These are phyloP conservation scores for Macrostomum lignano DNA, from an alignment of 1,140 invertebrate species.

Conservation along the genomic window DNA sequence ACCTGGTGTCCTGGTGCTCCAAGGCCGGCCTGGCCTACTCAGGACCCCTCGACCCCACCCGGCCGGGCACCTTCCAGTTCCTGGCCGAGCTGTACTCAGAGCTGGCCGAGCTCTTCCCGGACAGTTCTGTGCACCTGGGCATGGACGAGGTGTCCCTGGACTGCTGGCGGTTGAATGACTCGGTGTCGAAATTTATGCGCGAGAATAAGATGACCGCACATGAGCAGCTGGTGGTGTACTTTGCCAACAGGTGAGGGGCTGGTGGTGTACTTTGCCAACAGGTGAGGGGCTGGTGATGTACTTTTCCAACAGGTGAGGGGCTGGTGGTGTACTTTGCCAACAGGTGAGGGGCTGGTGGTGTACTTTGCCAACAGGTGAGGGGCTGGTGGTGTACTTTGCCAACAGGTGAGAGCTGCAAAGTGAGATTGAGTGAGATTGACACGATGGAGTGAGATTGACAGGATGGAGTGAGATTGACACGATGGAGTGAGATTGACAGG, in stretches of 20 bases:
- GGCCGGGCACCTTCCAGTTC: conserved; percentile 15
- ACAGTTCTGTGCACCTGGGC: conserved; percentile 32
- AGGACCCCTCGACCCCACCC: conserved; percentile 31
- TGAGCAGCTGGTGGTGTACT: neutral
- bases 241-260: conserved; percentile 2
- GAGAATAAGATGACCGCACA: conserved; percentile 3
- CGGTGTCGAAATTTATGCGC: conserved; percentile 42
- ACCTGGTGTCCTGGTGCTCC: conserved; percentile 10
- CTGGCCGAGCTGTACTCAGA: conserved; percentile 17
- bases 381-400: no score
- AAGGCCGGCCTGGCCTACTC: neutral
- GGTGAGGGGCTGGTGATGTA: no score
- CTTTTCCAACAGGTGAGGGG: no score
- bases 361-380: no score
- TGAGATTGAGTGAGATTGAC: no score
- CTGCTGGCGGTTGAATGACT: conserved; percentile 53
- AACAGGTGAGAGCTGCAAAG: no score
- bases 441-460: no score
- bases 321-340: no score
- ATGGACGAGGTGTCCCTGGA: conserved; percentile 60
- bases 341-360: no score
- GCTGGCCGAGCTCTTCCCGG: conserved; percentile 16
- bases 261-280: conserved; percentile 5
- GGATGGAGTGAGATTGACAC: no score
- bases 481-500: no score